These are phyloP conservation scores for Lepetodrilus schrolli DNA, from an alignment of 2,888 invertebrate species.

Conservation along the genomic window DNA sequence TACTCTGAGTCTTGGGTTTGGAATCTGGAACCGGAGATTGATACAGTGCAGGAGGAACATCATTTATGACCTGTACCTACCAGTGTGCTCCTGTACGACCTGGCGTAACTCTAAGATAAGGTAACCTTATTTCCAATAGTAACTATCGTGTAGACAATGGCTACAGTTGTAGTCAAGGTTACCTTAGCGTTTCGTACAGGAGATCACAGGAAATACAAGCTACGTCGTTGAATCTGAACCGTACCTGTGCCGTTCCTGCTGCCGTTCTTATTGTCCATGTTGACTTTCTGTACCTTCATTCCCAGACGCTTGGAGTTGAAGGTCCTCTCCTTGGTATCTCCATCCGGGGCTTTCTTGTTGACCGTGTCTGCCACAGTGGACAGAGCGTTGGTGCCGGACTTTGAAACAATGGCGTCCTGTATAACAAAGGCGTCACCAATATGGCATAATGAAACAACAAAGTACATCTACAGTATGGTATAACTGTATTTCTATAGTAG, in stretches of 20 bases:
- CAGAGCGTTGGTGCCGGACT: conserved; percentile 50
- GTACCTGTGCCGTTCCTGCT: conserved; percentile 37
- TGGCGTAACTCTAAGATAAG: too few relatives aligned
- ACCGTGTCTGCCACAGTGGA: conserved; percentile 47
- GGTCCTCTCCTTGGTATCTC: conserved; percentile 39
- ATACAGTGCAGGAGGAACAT: too few relatives aligned
- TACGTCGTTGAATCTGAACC: too few relatives aligned
- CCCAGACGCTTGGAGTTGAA: conserved; percentile 41
- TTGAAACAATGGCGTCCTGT: conserved; percentile 48
- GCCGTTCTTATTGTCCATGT: conserved; percentile 34
- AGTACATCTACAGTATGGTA: background rate
- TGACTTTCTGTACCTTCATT: conserved; percentile 47
- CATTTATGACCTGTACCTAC: too few relatives aligned
- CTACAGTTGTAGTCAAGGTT: too few relatives aligned
- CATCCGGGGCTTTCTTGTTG: conserved; percentile 34
- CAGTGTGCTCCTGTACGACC: too few relatives aligned
- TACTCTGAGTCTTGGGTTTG: conserved; percentile 36
- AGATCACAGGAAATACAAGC: too few relatives aligned
- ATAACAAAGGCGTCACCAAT: background rate
- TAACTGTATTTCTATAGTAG: background rate
- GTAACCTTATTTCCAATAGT: too few relatives aligned
- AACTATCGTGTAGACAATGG: too few relatives aligned
- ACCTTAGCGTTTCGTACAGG: too few relatives aligned
- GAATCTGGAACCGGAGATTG: too few relatives aligned
- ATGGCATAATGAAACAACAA: background rate